These are phyloP conservation scores for Alectura lathami DNA, from an alignment of 2,113 vertebrate genomes.

Conservation along the genomic window DNA sequence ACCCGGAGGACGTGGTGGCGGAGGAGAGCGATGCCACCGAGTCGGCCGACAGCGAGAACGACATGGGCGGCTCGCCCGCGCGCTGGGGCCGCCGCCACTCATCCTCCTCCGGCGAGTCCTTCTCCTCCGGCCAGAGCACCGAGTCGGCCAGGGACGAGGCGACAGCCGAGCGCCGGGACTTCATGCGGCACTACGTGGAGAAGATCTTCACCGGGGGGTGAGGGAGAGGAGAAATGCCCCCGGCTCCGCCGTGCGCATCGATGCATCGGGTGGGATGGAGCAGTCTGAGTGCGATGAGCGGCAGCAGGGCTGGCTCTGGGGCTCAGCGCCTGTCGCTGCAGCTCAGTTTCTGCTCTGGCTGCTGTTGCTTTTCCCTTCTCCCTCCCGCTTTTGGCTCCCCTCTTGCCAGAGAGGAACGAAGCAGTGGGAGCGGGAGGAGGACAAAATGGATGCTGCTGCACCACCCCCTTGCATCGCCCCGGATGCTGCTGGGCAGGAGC, in stretches of 20 bases:
- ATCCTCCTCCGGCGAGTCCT: slow-evolving; percentile 86
- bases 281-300: background rate
- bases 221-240: background rate
- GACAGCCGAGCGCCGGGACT: slow-evolving; percentile 77
- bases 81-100: slow-evolving; percentile 81
- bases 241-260: rapidly evolving
- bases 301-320: background rate
- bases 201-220: slow-evolving; percentile 91
- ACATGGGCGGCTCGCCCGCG: slow-evolving; percentile 78
- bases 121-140: slow-evolving; percentile 86
- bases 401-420: background rate
- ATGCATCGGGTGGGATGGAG: background rate
- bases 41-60: slow-evolving; percentile 92
- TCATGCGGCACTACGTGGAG: slow-evolving; percentile 89
- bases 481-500: rapidly evolving
- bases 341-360: background rate
- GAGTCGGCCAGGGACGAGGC: slow-evolving; percentile 78
- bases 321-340: background rate
- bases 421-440: background rate
- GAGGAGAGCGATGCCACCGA: slow-evolving; percentile 90
- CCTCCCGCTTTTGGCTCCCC: background rate
- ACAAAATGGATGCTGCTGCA: background rate
- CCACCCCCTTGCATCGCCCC: background rate
- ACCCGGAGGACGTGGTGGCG: background rate
- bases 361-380: background rate